Base-by-base conservation (phyloP, 2,113 vertebrate species). In the Zeus faber region DNA sequence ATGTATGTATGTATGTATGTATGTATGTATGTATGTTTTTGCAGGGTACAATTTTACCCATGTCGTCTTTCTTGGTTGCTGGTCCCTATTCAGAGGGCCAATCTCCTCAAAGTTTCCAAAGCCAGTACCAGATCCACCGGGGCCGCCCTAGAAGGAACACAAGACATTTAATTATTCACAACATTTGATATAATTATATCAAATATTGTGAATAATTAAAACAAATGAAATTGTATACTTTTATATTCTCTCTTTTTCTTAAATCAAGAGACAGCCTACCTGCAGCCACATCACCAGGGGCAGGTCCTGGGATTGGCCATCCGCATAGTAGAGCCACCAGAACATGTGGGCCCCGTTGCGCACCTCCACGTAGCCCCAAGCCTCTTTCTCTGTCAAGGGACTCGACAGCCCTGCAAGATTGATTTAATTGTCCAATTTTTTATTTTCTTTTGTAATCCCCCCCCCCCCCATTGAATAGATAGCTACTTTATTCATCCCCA, bases 21-120 rank as follows among this genome's bases (percentile, higher is more conserved):
- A n/a, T n/a, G n/a, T n/a, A n/a, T n/a, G n/a, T n/a, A n/a, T n/a
- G n/a, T n/a, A n/a, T n/a, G n/a, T n/a, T n/a, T n/a, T n/a, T n/a
- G n/a, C n/a, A n/a, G n/a, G n/a, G n/a, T n/a, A n/a, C n/a, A n/a
- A 9, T 10, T 21, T 58, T 90, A 99, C 96, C 96, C 96, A 99
- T 70, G 92, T 92, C 0, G 91, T 92, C 26, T 89, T 92, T 69
- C 96, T 90, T 33, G 89, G 89, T 59, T 92, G 66, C 16, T 93
- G 80, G 29, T 92, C 58, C 27, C 50, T 74, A 74, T 91, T 81
- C 51, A 96, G 79, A 0, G 96, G 96, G 6, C 96, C 96, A 3
- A 99, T 96, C 77, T 99, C 96, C 59, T 90, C 92, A 82, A 98
- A 99, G 83, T 99, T 99, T 21, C 96, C 96, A 88, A 93, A 98